phyloP scores from a whole-genome alignment of 2,113 vertebrate species.

The Pangasianodon gigas region DNA sequence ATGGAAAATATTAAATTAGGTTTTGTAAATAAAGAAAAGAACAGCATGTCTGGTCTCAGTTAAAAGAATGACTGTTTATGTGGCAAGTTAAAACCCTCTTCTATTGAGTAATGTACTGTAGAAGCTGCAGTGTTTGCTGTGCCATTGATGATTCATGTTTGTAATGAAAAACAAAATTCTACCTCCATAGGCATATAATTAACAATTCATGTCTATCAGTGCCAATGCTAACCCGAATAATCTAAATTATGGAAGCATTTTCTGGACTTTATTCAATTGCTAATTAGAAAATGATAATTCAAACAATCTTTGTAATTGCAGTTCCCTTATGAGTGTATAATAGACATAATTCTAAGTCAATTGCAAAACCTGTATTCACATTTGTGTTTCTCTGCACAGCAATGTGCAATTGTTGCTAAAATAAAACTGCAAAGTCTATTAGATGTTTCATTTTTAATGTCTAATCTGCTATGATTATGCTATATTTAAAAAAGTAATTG shows the following conservation, averaged over 20 bases:
- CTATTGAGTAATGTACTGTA: slow-evolving; percentile 39
- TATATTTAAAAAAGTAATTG: neutral
- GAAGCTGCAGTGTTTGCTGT: slow-evolving; percentile 54
- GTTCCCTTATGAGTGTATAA: neutral
- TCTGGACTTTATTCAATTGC: neutral
- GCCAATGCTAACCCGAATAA: slow-evolving; percentile 52
- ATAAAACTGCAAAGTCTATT: neutral
- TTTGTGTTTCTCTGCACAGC: neutral
- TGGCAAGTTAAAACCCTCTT: slow-evolving; percentile 30
- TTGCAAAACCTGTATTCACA: neutral
- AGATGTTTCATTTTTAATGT: neutral
- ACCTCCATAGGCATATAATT: neutral
- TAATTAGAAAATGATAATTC: neutral
- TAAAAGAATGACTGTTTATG: slow-evolving; percentile 31
- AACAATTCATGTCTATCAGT: slow-evolving; percentile 28
- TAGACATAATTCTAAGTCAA: neutral
- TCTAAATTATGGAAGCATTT: no score
- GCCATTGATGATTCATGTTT: slow-evolving; percentile 35
- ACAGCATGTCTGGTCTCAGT: slow-evolving; percentile 55
- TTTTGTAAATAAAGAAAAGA: slow-evolving; percentile 61
- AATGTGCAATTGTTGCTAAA: neutral
- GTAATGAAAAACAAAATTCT: slow-evolving; percentile 12
- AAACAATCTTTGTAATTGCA: neutral
- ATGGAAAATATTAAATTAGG: slow-evolving; percentile 67
- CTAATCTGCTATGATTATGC: neutral